phyloP scores from a whole-genome alignment of 2,888 invertebrate species.

The Ormyrus thymus region DNA sequence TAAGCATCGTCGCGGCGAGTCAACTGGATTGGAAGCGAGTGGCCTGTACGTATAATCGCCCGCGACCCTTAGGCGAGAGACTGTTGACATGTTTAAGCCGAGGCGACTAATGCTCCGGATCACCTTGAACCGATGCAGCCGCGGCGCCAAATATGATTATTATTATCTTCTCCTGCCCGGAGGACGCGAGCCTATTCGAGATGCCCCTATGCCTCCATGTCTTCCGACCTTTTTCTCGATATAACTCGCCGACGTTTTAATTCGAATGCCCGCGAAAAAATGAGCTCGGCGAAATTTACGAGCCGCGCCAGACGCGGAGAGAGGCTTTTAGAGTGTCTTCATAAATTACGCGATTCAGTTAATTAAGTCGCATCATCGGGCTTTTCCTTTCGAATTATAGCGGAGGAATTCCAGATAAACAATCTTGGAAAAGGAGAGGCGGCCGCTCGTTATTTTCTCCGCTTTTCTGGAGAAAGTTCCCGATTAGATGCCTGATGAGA shows the following conservation, averaged over 20 bases:
- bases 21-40: constrained; percentile 23
- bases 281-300: background rate
- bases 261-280: constrained; percentile 1
- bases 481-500: background rate
- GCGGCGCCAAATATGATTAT: constrained; percentile 30
- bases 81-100: constrained; percentile 41
- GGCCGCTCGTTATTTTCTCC: constrained; percentile 8
- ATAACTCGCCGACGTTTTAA: constrained; percentile 13
- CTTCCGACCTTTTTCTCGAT: constrained; percentile 2
- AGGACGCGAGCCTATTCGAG: background rate
- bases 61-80: constrained; percentile 28
- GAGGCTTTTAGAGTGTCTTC: background rate
- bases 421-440: constrained; percentile 8
- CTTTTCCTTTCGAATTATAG: constrained; percentile 10
- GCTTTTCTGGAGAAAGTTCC: constrained; percentile 24
- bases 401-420: constrained; percentile 30
- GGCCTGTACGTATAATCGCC: constrained; percentile 18
- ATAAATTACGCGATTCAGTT: constrained; percentile 21
- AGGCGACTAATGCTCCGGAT: constrained; percentile 39
- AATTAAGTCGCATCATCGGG: constrained; percentile 25
- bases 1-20: background rate
- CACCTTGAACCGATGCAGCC: constrained; percentile 34
- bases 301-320: background rate
- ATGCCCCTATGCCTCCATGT: background rate
- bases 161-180: constrained; percentile 2